Evolutionary conservation across 2,113 vertebrate genomes (phyloP).

Genomic region (Takifugu bimaculatus): DNA sequence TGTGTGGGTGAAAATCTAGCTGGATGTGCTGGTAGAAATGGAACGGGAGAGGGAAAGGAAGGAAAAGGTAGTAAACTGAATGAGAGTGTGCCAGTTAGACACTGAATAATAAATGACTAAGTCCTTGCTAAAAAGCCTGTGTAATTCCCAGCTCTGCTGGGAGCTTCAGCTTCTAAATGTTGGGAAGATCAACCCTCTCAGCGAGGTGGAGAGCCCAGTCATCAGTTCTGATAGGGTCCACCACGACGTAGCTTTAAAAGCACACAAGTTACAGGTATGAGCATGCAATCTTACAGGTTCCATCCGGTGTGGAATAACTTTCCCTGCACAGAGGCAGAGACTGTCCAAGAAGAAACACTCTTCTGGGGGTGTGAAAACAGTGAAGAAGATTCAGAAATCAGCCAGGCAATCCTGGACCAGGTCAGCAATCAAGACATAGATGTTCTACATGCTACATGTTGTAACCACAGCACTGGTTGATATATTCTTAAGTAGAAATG

Average conservation of each 20-base stretch:
- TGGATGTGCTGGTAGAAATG: conserved; percentile 72
- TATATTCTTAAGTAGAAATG: background rate
- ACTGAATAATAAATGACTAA: background rate
- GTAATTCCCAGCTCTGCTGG: conserved; percentile 66
- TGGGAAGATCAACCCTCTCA: conserved; percentile 4
- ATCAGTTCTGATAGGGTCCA: background rate
- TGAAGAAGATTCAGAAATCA: conserved; percentile 51
- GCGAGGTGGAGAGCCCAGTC: background rate
- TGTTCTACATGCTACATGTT: background rate
- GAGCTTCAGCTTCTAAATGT: conserved; percentile 67
- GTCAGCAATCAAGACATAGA: conserved; percentile 32
- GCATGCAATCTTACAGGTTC: background rate
- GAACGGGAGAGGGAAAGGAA: conserved; percentile 58
- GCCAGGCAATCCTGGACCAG: conserved; percentile 56
- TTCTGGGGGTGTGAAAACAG: background rate
- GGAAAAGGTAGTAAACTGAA: conserved; percentile 53
- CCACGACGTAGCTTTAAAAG: background rate
- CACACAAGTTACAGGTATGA: conserved; percentile 20
- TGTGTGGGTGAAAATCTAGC: conserved; percentile 61
- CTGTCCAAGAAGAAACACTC: background rate
- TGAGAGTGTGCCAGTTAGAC: background rate
- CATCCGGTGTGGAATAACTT: background rate
- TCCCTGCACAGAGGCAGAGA: conserved; percentile 10
- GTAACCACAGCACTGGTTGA: too few relatives aligned
- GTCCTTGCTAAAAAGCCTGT: background rate